These are phyloP conservation scores for Opisthocomus hoazin DNA, from an alignment of 2,113 vertebrate genomes.

Conservation along the genomic window DNA sequence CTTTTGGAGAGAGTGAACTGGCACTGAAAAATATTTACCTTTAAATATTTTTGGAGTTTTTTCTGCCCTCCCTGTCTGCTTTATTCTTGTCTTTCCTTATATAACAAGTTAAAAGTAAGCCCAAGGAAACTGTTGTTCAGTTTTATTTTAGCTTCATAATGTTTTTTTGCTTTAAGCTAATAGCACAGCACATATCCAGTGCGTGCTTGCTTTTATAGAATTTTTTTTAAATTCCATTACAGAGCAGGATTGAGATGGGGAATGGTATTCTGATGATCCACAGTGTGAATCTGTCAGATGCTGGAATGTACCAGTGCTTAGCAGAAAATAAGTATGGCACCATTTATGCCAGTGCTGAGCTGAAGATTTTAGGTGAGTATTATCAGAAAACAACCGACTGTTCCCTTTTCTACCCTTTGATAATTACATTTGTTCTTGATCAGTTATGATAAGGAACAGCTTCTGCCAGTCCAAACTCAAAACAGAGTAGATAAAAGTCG, in stretches of 20 bases:
- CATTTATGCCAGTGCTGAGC: conserved; percentile 85
- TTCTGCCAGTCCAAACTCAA: not conserved
- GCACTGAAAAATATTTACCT: not conserved
- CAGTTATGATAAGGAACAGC: not conserved
- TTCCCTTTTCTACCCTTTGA: not conserved
- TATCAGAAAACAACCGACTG: not conserved
- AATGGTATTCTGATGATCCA: conserved; percentile 87
- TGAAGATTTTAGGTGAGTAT: conserved; percentile 87
- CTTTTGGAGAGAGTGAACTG: not conserved
- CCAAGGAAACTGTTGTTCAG: not conserved
- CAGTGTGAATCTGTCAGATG: conserved; percentile 83
- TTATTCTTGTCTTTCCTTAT: not conserved
- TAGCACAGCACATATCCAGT: not conserved
- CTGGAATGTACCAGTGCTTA: conserved; percentile 96
- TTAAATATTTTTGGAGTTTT: not conserved
- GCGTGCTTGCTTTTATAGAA: not conserved
- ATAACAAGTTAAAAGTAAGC: not conserved
- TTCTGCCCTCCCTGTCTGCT: not conserved
- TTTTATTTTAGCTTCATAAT: not conserved
- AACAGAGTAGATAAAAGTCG: not conserved
- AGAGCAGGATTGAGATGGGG: conserved; percentile 84
- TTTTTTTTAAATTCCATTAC: conserved; percentile 59
- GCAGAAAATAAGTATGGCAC: conserved; percentile 91
- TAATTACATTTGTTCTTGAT: not conserved
- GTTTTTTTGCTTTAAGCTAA: not conserved